phyloP scores from a whole-genome alignment of 2,797 vertebrate species.

The Siniperca scherzeri region DNA sequence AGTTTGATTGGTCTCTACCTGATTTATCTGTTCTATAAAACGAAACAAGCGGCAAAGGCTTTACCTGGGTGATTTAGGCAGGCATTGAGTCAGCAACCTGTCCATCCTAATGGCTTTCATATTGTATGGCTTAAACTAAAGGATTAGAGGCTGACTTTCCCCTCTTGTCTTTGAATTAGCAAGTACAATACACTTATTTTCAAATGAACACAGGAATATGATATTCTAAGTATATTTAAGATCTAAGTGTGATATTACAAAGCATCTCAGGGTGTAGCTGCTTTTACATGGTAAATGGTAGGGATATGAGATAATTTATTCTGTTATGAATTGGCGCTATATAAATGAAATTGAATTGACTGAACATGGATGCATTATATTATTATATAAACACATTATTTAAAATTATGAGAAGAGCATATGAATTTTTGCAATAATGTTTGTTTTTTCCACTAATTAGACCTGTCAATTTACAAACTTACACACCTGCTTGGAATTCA shows the following conservation, averaged over 20 bases:
- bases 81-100: slow-evolving; percentile 73
- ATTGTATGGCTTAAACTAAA: slow-evolving; percentile 41
- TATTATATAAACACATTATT: background rate
- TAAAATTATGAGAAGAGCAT: background rate
- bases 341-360: background rate
- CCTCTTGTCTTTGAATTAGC: background rate
- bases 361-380: background rate
- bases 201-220: background rate
- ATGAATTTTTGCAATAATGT: background rate
- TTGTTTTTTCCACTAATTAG: background rate
- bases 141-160: slow-evolving; percentile 14
- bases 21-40: slow-evolving; percentile 71
- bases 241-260: background rate
- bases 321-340: too few relatives aligned
- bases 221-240: background rate
- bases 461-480: background rate
- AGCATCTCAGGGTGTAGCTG: background rate
- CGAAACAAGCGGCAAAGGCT: slow-evolving; percentile 67
- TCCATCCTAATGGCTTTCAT: slow-evolving; percentile 63
- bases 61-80: slow-evolving; percentile 74
- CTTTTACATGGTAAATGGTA: background rate
- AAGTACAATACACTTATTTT: slow-evolving; percentile 8
- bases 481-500: too few relatives aligned
- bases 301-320: background rate
- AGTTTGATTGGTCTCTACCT: slow-evolving; percentile 48